Evolutionary conservation across 2,888 invertebrate genomes (phyloP).

Genomic region (Idaea dimidiata): DNA sequence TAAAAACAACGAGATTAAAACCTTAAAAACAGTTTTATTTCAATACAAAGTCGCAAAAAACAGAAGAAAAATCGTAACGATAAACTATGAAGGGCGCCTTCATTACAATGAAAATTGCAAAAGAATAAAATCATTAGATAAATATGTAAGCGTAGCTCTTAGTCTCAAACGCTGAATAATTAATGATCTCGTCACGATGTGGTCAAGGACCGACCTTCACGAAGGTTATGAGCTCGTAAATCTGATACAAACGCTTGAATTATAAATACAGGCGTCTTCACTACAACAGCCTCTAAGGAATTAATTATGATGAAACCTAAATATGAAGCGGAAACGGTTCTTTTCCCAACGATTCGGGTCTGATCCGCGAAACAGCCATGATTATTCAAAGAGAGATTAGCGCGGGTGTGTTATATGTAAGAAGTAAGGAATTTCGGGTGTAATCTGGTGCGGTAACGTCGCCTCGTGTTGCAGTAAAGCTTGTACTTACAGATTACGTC

Average conservation of each 20-base stretch:
- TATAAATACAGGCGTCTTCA: conserved; percentile 40
- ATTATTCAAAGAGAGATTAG: conserved; percentile 24
- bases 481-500: conserved; percentile 44
- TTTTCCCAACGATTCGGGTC: conserved; percentile 7
- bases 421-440: conserved; percentile 24
- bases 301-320: conserved; percentile 39
- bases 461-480: conserved; percentile 42
- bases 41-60: no score
- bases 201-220: conserved; percentile 27
- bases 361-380: conserved; percentile 24
- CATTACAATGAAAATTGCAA: not conserved
- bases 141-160: not conserved
- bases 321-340: conserved; percentile 23
- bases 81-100: not conserved
- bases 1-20: no score
- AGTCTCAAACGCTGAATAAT: conserved; percentile 15
- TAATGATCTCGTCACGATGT: conserved; percentile 23
- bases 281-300: conserved; percentile 30
- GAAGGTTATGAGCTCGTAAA: conserved; percentile 31
- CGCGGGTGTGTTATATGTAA: conserved; percentile 25
- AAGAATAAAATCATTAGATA: not conserved
- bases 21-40: no score
- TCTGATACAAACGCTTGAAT: conserved; percentile 45
- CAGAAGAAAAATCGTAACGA: no score
- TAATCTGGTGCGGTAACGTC: conserved; percentile 44